Conservation (phyloP, 2,797 vertebrate genomes). For the Acanthurus lineatus region DNA sequence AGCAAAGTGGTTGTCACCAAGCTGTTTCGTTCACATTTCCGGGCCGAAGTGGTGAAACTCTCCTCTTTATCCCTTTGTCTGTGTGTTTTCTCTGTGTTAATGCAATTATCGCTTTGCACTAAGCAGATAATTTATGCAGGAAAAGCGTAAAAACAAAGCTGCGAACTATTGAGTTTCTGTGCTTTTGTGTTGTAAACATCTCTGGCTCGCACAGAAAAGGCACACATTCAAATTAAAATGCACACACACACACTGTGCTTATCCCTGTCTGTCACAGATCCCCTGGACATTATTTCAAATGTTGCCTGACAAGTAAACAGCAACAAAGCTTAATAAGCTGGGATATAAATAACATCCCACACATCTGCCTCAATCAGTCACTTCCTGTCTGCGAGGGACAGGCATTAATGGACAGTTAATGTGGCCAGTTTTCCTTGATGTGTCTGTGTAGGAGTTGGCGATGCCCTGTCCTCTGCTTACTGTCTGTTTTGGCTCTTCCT, state of each 20-base stretch:
- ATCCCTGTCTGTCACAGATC: constrained; percentile 39
- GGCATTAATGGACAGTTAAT: constrained; percentile 72
- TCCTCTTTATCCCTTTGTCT: constrained; percentile 6
- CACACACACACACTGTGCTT: constrained; percentile 3
- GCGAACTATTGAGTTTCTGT: not conserved
- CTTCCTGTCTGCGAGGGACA: constrained; percentile 68
- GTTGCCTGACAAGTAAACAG: constrained; percentile 43
- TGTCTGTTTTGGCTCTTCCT: constrained; percentile 45
- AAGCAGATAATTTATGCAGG: not conserved
- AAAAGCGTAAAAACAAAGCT: constrained; percentile 16
- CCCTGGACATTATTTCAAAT: constrained; percentile 44
- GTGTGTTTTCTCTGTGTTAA: not conserved
- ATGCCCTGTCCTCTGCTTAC: constrained; percentile 49
- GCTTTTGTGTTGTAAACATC: constrained; percentile 4
- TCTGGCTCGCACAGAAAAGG: not conserved
- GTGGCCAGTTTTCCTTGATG: constrained; percentile 64
- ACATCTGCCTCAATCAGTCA: constrained; percentile 65
- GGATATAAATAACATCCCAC: constrained; percentile 68
- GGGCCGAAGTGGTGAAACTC: not conserved
- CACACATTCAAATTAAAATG: constrained; percentile 25
- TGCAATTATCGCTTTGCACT: constrained; percentile 7
- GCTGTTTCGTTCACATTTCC: too few species aligned
- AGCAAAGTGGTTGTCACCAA: constrained; percentile 10
- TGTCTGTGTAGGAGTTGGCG: constrained; percentile 60
- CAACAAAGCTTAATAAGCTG: constrained; percentile 48